phyloP scores from a whole-genome alignment of 2,888 invertebrate genomes.

The Thalpophila matura region DNA sequence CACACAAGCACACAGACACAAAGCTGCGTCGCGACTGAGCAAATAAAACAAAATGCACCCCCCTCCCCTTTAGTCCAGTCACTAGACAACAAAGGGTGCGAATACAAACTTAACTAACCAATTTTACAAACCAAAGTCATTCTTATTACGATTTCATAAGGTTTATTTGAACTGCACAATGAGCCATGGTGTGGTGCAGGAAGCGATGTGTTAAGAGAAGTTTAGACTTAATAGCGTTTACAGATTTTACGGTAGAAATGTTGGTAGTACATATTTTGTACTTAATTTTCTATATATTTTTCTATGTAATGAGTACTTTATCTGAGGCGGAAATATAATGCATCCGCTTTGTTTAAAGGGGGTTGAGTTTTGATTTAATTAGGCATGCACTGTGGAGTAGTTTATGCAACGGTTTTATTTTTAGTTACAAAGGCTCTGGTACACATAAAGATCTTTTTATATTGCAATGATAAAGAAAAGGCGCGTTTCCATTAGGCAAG shows the following conservation, averaged over 20 bases:
- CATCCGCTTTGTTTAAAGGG: background rate
- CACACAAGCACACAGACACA: conserved; percentile 63
- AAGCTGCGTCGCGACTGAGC: conserved; percentile 71
- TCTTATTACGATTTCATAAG: conserved; percentile 55
- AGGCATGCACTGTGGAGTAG: background rate
- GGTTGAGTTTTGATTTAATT: background rate
- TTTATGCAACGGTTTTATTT: no score
- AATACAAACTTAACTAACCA: conserved; percentile 69
- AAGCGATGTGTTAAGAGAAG: conserved; percentile 86
- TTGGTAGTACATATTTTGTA: conserved; percentile 59
- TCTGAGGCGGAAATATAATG: conserved; percentile 7
- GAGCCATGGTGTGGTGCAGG: conserved; percentile 68
- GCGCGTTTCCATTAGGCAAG: no score
- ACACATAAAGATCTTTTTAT: no score
- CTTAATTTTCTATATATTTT: conserved; percentile 42
- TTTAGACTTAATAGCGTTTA: conserved; percentile 86
- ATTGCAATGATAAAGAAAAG: no score
- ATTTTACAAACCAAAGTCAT: conserved; percentile 55
- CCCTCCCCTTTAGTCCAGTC: conserved; percentile 81
- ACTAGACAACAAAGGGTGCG: conserved; percentile 88
- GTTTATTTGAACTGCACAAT: conserved; percentile 44
- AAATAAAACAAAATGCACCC: conserved; percentile 88
- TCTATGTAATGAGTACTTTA: conserved; percentile 13
- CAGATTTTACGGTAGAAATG: conserved; percentile 81
- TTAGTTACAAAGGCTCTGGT: no score